Evolutionary conservation across 2,113 vertebrate genomes (phyloP), one percentile per base, ranked within the genome.

Genomic region (Origma solitaria): DNA sequence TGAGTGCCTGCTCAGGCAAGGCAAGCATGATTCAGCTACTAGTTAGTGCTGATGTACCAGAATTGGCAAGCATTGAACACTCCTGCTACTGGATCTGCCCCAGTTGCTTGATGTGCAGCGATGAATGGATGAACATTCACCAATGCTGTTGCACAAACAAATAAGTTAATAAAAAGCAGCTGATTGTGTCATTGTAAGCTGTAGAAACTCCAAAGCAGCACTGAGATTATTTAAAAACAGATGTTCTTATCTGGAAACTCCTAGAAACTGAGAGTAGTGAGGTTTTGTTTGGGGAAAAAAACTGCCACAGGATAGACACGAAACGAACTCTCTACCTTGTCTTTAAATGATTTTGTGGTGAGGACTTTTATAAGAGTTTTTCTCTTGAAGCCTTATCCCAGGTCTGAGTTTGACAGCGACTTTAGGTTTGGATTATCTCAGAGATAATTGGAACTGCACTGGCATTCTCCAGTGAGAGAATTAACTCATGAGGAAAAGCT

Each of bases 81-180:
- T 94, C 51, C 70, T 68, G 82, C 94, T 96, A 62, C 95, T 96
- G 82, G 69, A 77, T 93, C 88, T 90, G 94, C 40, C 92, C 82
- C 82, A 75, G 68, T 82, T 95, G 90, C 90, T 91, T 86, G 82
- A 93, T 94, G 77, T 94, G 80, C 72, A 82, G 92, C 0, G 35
- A 88, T 92, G 92, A 97, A 93, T 86, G 75, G 75, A 88, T 70
- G 88, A 92, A 92, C 64, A 88, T 88, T 95, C 82, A 95, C 76
- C 86, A 71, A 13, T 68, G 65, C 73, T 94, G 71, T 84, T 94
- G 92, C 94, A 84, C 86, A 96, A 96, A 92, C 87, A 95, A 95
- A 45, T 82, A 94, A 83, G 88, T 83, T 94, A 94, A 95, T 96
- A 96, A 94, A 95, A 94, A 93, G 64, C 94, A 94, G 90, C 93